Percentiles rank a stretch among this genome's conserved stretches.
phyloP scores from a whole-genome alignment of 2,888 invertebrate species.

The Lepidochrysops patricia region DNA sequence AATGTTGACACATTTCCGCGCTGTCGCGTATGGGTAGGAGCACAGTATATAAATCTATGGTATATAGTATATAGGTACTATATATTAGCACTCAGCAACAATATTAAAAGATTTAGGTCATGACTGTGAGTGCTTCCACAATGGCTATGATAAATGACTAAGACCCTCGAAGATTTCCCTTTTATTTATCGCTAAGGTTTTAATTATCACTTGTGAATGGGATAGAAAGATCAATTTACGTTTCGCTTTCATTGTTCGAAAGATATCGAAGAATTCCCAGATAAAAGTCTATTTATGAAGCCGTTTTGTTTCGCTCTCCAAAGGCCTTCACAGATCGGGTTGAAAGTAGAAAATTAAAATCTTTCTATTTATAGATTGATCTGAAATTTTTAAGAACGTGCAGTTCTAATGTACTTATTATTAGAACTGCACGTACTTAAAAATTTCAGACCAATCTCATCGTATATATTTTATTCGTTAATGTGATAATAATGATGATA shows the following conservation, averaged over 20 bases:
- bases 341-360: no score
- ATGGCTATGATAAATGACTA: slow-evolving; percentile 23
- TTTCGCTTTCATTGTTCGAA: background rate
- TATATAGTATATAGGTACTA: no score
- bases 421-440: no score
- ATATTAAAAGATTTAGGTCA: slow-evolving; percentile 18
- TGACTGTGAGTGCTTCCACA: slow-evolving; percentile 20
- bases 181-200: background rate
- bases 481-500: no score
- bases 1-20: no score
- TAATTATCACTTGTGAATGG: slow-evolving; percentile 2
- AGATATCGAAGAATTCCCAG: background rate
- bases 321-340: background rate
- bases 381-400: no score
- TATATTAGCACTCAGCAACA: slow-evolving; percentile 15
- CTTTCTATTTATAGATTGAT: no score
- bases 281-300: background rate
- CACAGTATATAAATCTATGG: no score
- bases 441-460: no score
- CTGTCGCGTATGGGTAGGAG: no score
- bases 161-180: slow-evolving; percentile 13
- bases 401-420: no score
- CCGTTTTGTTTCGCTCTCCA: background rate
- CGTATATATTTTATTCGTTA: no score
- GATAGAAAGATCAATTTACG: background rate